Conservation (phyloP, 2,113 vertebrate species). For the Platichthys flesus region DNA sequence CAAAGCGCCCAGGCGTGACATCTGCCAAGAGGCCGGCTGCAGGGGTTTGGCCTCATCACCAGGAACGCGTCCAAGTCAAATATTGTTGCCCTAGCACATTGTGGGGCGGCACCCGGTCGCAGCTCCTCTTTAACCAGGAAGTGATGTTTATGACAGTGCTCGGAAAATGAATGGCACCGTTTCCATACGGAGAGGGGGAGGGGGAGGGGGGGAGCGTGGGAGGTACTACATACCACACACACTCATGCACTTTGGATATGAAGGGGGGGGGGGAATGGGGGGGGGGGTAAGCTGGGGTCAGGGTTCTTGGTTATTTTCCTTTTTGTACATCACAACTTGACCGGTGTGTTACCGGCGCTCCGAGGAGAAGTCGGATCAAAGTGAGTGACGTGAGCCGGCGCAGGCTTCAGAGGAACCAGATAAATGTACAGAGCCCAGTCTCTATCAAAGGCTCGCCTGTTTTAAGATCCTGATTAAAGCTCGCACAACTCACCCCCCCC, state of each 20-base stretch:
- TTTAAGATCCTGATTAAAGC: slow-evolving; percentile 80
- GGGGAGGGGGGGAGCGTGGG: slow-evolving; percentile 5
- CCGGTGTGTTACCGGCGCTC: slow-evolving; percentile 65
- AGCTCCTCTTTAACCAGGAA: slow-evolving; percentile 61
- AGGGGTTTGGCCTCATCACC: slow-evolving; percentile 69
- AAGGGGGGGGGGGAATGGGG: neutral
- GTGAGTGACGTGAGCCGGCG: slow-evolving; percentile 77
- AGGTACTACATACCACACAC: slow-evolving; percentile 47
- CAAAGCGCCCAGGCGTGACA: slow-evolving; percentile 68
- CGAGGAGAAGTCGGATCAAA: slow-evolving; percentile 75
- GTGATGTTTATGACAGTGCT: slow-evolving; percentile 68
- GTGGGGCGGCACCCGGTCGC: slow-evolving; percentile 61
- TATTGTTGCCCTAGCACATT: slow-evolving; percentile 69
- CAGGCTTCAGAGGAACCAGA: slow-evolving; percentile 74
- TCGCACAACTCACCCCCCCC: slow-evolving; percentile 9
- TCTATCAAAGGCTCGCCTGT: slow-evolving; percentile 81
- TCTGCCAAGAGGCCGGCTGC: slow-evolving; percentile 74
- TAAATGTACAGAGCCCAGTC: slow-evolving; percentile 69
- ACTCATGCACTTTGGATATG: slow-evolving; percentile 11
- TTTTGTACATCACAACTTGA: slow-evolving; percentile 44
- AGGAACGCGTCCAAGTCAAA: slow-evolving; percentile 78
- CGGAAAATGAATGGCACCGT: slow-evolving; percentile 65
- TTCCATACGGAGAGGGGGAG: slow-evolving; percentile 34
- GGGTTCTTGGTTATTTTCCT: slow-evolving; percentile 17
- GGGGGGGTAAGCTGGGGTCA: slow-evolving; percentile 21